Evolutionary conservation across 2,797 vertebrate species (phyloP).

Genomic region (Artibeus lituratus): DNA sequence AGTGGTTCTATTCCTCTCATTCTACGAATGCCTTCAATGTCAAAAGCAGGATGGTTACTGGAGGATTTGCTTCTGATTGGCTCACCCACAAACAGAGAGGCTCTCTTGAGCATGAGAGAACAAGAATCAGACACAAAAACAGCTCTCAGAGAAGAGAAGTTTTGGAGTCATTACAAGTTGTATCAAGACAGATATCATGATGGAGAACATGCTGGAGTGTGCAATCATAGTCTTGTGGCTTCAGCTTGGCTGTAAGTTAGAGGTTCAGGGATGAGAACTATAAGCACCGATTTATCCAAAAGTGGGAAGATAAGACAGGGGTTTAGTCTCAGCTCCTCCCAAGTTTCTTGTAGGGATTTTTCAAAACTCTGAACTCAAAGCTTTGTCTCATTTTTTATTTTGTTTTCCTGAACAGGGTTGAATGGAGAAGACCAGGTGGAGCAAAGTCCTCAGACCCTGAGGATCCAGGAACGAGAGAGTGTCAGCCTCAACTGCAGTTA

Average conservation of each 20-base stretch:
- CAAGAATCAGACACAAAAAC: background rate
- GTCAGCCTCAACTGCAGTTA: conserved; percentile 49
- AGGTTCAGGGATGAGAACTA: background rate
- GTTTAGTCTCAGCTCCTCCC: background rate
- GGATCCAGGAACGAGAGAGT: background rate
- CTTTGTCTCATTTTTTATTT: background rate
- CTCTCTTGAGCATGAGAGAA: background rate
- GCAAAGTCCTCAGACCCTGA: conserved; percentile 29
- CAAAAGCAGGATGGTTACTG: background rate
- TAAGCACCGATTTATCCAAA: background rate
- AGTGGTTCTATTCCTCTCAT: background rate
- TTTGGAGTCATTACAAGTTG: background rate
- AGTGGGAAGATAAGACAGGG: too few relatives aligned
- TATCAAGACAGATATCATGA: background rate
- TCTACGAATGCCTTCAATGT: background rate
- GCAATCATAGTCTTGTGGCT: conserved; percentile 11
- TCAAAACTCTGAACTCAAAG: background rate
- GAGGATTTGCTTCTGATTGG: background rate
- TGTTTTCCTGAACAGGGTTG: conserved; percentile 42
- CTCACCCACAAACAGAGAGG: background rate
- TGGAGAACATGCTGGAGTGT: background rate
- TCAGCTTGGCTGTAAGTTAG: conserved; percentile 43
- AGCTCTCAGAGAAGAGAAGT: background rate
- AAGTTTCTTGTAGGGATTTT: background rate
- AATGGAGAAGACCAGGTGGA: conserved; percentile 46